phyloP scores from a whole-genome alignment of 1,140 invertebrate genomes.

The Physella acuta region DNA sequence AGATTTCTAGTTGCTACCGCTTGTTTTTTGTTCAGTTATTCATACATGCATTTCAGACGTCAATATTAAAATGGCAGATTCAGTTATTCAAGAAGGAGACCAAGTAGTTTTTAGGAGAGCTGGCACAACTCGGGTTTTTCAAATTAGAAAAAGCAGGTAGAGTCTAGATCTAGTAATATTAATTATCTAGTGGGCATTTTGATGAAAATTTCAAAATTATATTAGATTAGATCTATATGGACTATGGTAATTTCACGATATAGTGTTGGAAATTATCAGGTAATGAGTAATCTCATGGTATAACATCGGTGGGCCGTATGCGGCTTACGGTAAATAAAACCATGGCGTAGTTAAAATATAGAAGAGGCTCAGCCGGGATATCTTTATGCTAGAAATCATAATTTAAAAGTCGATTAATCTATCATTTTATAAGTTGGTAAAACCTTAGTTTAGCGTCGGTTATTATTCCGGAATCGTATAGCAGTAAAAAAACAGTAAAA shows the following conservation, averaged over 20 bases:
- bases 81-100: conserved; percentile 39
- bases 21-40: background rate
- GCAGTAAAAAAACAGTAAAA: too few relatives aligned
- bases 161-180: too few relatives aligned
- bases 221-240: background rate
- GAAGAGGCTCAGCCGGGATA: too few relatives aligned
- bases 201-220: background rate
- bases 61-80: background rate
- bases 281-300: background rate
- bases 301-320: too few relatives aligned
- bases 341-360: too few relatives aligned
- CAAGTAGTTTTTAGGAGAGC: conserved; percentile 46
- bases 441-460: too few relatives aligned
- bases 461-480: too few relatives aligned
- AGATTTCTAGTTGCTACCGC: background rate
- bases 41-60: too few relatives aligned
- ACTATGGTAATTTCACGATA: background rate
- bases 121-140: conserved; percentile 40
- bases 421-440: too few relatives aligned
- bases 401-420: too few relatives aligned
- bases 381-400: too few relatives aligned
- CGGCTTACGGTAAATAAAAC: too few relatives aligned
- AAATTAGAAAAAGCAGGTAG: conserved; percentile 44
- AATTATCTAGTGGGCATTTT: background rate
- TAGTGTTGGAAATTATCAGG: background rate